Evolutionary conservation across 1,140 invertebrate genomes (phyloP).

Genomic region (Berghia stephanieae): DNA sequence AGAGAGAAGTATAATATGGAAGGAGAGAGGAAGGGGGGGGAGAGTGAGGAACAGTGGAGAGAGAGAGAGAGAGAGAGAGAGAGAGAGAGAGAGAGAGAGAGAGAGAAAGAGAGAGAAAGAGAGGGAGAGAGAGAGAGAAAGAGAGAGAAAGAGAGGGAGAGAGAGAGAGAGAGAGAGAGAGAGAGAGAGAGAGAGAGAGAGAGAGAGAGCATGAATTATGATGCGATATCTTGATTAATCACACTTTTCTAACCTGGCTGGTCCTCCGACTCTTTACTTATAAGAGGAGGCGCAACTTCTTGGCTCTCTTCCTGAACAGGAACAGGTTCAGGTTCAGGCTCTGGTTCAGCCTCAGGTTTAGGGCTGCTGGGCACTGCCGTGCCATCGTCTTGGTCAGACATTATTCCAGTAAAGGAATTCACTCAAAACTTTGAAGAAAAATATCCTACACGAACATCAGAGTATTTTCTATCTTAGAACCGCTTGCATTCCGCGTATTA

Average conservation of each 20-base stretch:
- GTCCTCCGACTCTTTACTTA: no score
- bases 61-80: not conserved
- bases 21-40: not conserved
- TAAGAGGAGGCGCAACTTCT: not conserved
- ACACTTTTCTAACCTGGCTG: not conserved
- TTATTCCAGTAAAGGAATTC: not conserved
- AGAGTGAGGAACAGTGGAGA: not conserved
- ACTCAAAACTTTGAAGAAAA: no score
- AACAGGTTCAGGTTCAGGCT: conserved; percentile 13
- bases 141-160: not conserved
- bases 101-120: no score
- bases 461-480: no score
- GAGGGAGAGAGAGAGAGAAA: not conserved
- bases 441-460: no score
- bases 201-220: not conserved
- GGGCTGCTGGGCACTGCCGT: conserved; percentile 16
- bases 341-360: no score
- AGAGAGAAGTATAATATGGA: conserved; percentile 5
- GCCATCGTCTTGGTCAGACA: not conserved
- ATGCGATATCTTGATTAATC: not conserved
- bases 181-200: not conserved
- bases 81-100: conserved; percentile 15
- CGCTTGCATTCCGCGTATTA: no score
- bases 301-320: conserved; percentile 2
- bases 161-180: not conserved